A percentile compares a stretch with the other conserved stretches of the same genome.
phyloP scores from a whole-genome alignment of 1,140 invertebrate species.

The Ostrea denselamellosa region DNA sequence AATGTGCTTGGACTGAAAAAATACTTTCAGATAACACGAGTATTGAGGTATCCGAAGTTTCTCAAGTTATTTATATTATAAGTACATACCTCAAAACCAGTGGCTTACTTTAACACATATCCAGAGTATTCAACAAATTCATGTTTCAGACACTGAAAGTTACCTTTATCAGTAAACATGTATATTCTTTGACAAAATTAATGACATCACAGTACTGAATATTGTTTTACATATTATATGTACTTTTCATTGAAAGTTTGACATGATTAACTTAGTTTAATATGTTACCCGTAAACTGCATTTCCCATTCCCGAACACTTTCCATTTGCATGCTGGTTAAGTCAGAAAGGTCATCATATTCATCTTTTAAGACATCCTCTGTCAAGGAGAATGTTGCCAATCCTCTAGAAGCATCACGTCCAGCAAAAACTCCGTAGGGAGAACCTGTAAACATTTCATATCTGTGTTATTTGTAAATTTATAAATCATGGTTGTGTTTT shows the following conservation, averaged over 20 bases:
- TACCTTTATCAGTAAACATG: no score
- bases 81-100: no score
- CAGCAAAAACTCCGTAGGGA: constrained; percentile 95
- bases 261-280: neutral
- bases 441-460: constrained; percentile 84
- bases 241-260: neutral
- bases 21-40: no score
- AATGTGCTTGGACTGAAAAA: no score
- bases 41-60: no score
- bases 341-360: constrained; percentile 97
- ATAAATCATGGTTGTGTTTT: no score
- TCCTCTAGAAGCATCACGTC: constrained; percentile 95
- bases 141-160: no score
- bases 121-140: no score
- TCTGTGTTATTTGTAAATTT: neutral
- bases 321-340: constrained; percentile 87
- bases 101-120: no score
- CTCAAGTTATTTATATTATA: no score
- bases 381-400: constrained; percentile 91
- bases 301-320: constrained; percentile 94
- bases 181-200: no score
- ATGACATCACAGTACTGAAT: no score
- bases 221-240: neutral
- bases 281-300: constrained; percentile 92
- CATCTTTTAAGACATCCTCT: constrained; percentile 87